These are phyloP conservation scores for Drosophila pseudoobscura DNA, from an alignment of 1,140 invertebrate species.

Conservation along the genomic window DNA sequence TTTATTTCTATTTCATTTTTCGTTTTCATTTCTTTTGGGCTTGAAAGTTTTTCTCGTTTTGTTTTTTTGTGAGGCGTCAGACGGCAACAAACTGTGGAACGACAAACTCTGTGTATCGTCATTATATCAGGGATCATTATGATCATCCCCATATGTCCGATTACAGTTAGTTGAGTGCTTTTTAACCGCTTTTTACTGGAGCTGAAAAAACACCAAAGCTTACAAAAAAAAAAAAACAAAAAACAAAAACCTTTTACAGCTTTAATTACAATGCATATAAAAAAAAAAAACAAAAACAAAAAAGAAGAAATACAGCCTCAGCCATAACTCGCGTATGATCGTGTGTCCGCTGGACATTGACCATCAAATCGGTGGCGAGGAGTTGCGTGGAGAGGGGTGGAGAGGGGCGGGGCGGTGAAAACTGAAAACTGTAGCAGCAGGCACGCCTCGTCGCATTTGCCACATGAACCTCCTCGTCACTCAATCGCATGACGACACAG, in stretches of 20 bases:
- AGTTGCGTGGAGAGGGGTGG: background rate
- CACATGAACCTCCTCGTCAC: background rate
- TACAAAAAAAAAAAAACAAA: constrained; percentile 28
- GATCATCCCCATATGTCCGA: constrained; percentile 29
- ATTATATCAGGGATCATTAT: constrained; percentile 44
- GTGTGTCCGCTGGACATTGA: constrained; percentile 37
- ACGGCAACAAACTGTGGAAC: constrained; percentile 12
- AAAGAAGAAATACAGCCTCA: constrained; percentile 29
- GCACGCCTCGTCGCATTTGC: constrained; percentile 43
- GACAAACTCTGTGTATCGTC: constrained; percentile 4
- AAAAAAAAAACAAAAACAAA: constrained; percentile 22
- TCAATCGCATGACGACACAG: no score
- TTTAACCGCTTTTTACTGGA: constrained; percentile 15
- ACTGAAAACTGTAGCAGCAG: constrained; percentile 32
- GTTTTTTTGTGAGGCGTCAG: background rate
- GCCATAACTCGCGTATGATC: constrained; percentile 18
- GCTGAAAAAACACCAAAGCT: constrained; percentile 23
- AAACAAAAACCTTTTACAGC: constrained; percentile 38
- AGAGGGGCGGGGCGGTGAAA: no score
- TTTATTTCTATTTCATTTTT: background rate
- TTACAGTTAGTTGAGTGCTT: constrained; percentile 47
- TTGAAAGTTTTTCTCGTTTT: constrained; percentile 11
- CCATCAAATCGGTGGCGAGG: constrained; percentile 30
- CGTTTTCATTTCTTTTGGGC: background rate
- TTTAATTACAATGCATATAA: constrained; percentile 33